Conservation (phyloP, 64 coral and sea anemone genomes). For the Montipora sp. region DNA sequence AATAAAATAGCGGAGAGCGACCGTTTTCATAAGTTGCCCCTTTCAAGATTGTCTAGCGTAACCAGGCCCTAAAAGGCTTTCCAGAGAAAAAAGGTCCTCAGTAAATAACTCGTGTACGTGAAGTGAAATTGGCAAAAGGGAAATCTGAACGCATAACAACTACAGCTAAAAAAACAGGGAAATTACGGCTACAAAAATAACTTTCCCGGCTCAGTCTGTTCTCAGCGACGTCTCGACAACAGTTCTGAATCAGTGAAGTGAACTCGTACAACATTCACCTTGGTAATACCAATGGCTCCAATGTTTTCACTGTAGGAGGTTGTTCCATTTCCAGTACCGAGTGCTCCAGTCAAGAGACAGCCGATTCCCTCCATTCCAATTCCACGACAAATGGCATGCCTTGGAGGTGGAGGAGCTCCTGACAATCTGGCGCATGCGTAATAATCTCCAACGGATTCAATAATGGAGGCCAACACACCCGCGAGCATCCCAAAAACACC, state of each 20-base stretch:
- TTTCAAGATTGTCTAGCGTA: no score
- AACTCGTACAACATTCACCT: conserved; percentile 11
- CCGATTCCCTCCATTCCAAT: conserved; percentile 74
- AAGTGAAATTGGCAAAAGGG: no score
- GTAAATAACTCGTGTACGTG: no score
- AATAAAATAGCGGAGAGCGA: no score
- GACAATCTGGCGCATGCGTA: conserved; percentile 67
- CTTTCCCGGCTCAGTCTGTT: no score
- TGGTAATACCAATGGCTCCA: conserved; percentile 75
- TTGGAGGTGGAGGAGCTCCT: conserved; percentile 67
- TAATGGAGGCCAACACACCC: conserved; percentile 59
- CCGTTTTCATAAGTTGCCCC: no score
- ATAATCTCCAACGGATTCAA: conserved; percentile 70
- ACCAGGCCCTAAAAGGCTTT: no score
- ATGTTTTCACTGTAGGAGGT: conserved; percentile 70
- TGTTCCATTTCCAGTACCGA: conserved; percentile 60
- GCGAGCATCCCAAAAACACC: conserved; percentile 80
- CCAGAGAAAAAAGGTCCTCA: no score
- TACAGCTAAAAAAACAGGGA: no score
- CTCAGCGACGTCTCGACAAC: no score
- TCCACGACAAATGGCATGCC: conserved; percentile 60
- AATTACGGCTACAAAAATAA: no score
- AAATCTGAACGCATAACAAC: no score
- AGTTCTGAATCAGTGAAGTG: neutral
- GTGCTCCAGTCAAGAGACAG: conserved; percentile 60